A percentile compares a stretch with the other conserved stretches of the same genome.
Conservation (phyloP, 1,140 invertebrate species). For the Hydropsyche tenuis region DNA sequence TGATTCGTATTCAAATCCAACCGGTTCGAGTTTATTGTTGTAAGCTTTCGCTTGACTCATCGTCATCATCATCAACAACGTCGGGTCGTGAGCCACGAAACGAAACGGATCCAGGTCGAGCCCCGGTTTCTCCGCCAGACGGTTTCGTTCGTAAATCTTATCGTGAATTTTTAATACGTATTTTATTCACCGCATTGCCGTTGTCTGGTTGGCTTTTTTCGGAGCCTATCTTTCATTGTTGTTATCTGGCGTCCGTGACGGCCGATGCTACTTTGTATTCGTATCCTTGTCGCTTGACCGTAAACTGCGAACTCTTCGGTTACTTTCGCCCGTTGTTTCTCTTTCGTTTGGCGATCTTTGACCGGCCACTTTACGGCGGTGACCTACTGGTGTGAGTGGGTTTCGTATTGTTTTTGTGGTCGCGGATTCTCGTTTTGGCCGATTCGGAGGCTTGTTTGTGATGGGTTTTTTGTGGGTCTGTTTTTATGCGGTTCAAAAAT, state of each 20-base stretch:
- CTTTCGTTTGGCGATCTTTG: constrained; percentile 41
- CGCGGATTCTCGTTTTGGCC: no score
- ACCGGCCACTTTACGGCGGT: not conserved
- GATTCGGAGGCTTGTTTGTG: no score
- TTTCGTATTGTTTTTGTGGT: not conserved
- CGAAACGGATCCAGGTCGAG: constrained; percentile 9
- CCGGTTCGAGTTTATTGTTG: no score
- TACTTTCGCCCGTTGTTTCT: constrained; percentile 47
- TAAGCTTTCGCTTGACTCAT: no score
- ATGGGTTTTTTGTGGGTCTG: no score
- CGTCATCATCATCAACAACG: no score
- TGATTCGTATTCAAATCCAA: no score
- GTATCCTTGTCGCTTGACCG: constrained; percentile 44
- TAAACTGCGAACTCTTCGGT: constrained; percentile 17
- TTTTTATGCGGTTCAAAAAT: no score
- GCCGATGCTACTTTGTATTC: constrained; percentile 41
- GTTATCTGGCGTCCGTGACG: not conserved
- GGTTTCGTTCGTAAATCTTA: not conserved
- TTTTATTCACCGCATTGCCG: not conserved
- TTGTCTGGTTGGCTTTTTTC: not conserved
- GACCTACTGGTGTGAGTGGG: not conserved
- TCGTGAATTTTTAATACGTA: not conserved
- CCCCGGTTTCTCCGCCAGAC: not conserved
- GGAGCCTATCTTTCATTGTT: not conserved
- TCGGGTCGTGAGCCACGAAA: not conserved